Conservation (phyloP, 92 coral and sea anemone species). For the Pocillopora grandis region DNA sequence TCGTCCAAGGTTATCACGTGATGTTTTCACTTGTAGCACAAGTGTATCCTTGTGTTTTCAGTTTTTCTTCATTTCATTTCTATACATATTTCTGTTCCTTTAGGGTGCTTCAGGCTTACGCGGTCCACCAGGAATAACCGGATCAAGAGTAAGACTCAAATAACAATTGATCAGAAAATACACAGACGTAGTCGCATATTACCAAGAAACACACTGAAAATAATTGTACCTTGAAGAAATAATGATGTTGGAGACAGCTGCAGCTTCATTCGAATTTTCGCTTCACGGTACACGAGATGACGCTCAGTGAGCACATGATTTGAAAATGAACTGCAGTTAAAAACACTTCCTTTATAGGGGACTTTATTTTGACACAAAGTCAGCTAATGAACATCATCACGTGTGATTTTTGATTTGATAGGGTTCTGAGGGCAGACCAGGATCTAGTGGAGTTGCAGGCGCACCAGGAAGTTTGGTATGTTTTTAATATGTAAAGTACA, state of each 20-base stretch:
- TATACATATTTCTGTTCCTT: neutral
- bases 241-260: no score
- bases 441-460: conserved; percentile 17
- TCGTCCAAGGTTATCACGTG: neutral
- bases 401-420: neutral
- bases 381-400: no score
- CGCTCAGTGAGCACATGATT: no score
- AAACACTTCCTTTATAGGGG: no score
- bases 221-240: no score
- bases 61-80: neutral
- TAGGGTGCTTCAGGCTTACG: conserved; percentile 21
- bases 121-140: conserved; percentile 33
- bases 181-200: no score
- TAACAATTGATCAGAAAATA: no score
- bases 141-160: conserved; percentile 23
- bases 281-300: no score
- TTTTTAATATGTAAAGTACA: neutral
- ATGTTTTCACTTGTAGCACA: neutral
- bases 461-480: conserved; percentile 25
- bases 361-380: neutral
- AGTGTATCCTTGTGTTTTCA: neutral
- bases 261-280: no score
- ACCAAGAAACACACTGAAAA: no score
- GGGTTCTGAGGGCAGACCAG: conserved; percentile 30
- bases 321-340: no score